A percentile compares a stretch with the other conserved stretches of the same genome.
Evolutionary conservation across 2,888 invertebrate genomes (phyloP).

Genomic region (Drosophila sordidula): DNA sequence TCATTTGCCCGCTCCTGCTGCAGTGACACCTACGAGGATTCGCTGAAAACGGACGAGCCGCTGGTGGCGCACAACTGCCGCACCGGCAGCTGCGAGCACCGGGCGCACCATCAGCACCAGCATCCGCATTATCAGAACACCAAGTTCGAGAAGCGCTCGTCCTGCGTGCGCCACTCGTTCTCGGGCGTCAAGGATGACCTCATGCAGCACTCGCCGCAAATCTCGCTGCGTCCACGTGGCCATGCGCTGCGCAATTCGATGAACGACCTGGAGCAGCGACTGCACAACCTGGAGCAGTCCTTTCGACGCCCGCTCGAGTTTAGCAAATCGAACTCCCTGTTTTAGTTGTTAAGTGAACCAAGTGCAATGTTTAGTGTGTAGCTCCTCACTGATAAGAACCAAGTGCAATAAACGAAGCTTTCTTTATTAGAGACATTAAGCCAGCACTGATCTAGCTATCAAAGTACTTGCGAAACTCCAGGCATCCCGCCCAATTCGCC

Average conservation of each 20-base stretch:
- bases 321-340: conserved; percentile 80
- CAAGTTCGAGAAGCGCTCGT: conserved; percentile 81
- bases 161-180: conserved; percentile 84
- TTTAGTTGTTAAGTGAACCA: conserved; percentile 58
- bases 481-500: conserved; percentile 86
- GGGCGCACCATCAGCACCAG: conserved; percentile 65
- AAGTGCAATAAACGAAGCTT: conserved; percentile 71
- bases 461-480: conserved; percentile 86
- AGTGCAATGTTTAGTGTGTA: conserved; percentile 65
- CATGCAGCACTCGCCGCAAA: conserved; percentile 83
- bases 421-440: conserved; percentile 11
- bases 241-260: conserved; percentile 84
- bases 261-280: conserved; percentile 84
- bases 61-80: conserved; percentile 77
- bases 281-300: conserved; percentile 84
- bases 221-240: conserved; percentile 82
- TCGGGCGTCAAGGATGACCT: conserved; percentile 85
- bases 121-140: conserved; percentile 82
- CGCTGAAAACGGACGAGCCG: conserved; percentile 87
- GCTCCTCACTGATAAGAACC: conserved; percentile 45
- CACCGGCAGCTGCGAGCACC: conserved; percentile 69
- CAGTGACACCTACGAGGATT: conserved; percentile 93
- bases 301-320: conserved; percentile 83
- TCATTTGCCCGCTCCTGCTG: too few species aligned
- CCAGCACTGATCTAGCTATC: conserved; percentile 25